Conservation (phyloP, 2,797 vertebrate species). For the Myiotriccus ornatus region DNA sequence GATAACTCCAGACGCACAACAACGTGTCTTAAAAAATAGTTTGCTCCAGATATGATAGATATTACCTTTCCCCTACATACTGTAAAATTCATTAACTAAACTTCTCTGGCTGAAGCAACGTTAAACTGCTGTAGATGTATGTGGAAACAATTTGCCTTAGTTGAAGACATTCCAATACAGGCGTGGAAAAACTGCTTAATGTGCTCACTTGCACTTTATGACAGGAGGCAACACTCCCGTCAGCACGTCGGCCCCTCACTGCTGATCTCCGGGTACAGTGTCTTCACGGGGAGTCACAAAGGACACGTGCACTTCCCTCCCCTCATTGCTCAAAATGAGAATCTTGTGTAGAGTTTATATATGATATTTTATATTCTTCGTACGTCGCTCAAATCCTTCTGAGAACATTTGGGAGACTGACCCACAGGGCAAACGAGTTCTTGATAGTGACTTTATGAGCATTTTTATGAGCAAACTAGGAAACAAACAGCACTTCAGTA, state of each 20-base stretch:
- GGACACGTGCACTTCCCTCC: background rate
- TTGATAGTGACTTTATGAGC: background rate
- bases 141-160: constrained; percentile 7
- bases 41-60: background rate
- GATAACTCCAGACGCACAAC: background rate
- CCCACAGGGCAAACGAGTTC: background rate
- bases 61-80: constrained; percentile 18
- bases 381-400: background rate
- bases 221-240: background rate
- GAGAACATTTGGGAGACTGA: background rate
- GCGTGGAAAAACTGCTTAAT: background rate
- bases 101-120: background rate
- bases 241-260: background rate
- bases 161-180: background rate
- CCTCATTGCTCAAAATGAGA: background rate
- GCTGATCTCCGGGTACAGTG: background rate
- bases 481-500: background rate
- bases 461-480: background rate
- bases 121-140: background rate
- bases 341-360: background rate
- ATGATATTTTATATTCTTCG: background rate
- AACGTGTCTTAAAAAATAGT: background rate
- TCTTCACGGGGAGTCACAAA: background rate
- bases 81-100: background rate
- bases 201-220: background rate